These are phyloP conservation scores for Sylvicola cinctus DNA, from an alignment of 2,888 invertebrate genomes.

Conservation along the genomic window DNA sequence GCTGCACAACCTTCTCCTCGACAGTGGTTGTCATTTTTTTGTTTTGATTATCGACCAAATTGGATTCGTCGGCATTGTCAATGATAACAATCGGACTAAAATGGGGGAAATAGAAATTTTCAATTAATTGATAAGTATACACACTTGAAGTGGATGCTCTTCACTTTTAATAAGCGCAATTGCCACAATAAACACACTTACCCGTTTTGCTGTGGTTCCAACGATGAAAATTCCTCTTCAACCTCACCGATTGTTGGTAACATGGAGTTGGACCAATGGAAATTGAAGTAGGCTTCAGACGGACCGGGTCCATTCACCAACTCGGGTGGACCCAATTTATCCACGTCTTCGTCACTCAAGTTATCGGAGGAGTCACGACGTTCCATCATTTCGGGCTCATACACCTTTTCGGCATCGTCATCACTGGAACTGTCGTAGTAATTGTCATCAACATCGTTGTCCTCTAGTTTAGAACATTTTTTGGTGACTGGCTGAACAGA, in stretches of 20 bases:
- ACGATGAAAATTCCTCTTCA: conserved; percentile 24
- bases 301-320: conserved; percentile 23
- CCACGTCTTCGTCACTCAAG: conserved; percentile 18
- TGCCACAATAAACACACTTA: conserved; percentile 1
- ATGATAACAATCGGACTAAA: conserved; percentile 1
- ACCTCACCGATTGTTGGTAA: conserved; percentile 26
- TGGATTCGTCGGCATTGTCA: background rate
- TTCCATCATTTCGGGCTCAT: conserved; percentile 10
- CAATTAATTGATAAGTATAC: conserved; percentile 2
- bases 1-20: too few relatives aligned
- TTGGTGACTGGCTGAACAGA: too few relatives aligned
- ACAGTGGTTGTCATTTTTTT: too few relatives aligned
- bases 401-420: conserved; percentile 17
- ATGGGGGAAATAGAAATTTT: background rate
- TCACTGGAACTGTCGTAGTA: conserved; percentile 10
- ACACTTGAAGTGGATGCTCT: background rate
- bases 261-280: conserved; percentile 24
- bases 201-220: conserved; percentile 15
- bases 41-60: background rate
- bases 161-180: too few relatives aligned
- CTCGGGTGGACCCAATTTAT: conserved; percentile 24
- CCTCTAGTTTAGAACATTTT: background rate
- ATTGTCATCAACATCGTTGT: conserved; percentile 9
- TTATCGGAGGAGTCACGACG: conserved; percentile 2
- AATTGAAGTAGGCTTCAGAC: conserved; percentile 26